Base-by-base conservation (phyloP, 2,888 invertebrate species). In the Torymus aiolomorphi region DNA sequence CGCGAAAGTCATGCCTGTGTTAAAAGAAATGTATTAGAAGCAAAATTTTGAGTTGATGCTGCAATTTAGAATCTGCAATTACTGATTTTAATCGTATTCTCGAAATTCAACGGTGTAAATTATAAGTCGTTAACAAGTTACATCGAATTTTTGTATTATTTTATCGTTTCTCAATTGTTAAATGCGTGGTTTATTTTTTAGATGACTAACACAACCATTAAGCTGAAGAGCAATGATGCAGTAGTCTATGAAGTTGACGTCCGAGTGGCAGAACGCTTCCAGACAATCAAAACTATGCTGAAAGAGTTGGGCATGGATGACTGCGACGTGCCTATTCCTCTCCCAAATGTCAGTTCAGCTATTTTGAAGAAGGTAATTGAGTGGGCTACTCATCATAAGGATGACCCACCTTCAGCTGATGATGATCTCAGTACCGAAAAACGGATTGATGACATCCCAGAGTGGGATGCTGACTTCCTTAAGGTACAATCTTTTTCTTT, bases 401-500 rank as follows among this genome's bases (percentile, higher is more conserved):
- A 98, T 88, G 98, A 98, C 89, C 96, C 97, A 31, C 51, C 61
- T 18, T 96, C 97, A 78, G 94, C 96, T 87, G 97, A 97, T 91
- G 98, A 98, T 87, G 97, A 98, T 88, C 97, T 98, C 89, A 97
- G 96, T 91, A 96, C 96, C 90, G 97, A 97, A 88, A 98, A 98
- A 88, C 92, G 98, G n/a, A 98, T 98, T 2, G 98, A 98, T 89
- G 98, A 98, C 88, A 98, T 99, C 84, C 96, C 96, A 12, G 96
- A 97, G 0, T 98, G 98, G 98, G 98, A 98, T 92, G 96, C 97
- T 0, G 98, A 98, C 89, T 98, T 98, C 88, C 92, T 99, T 42
- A 98, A 98, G 93, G 83, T 82, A 72, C 31, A 31, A 5, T 31
- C 31, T 31, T 5, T 31, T 31, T 31, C 14, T 31, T 56, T 52